Evolutionary conservation across 2,888 invertebrate species (phyloP).

Genomic region (Abrostola triplasia): DNA sequence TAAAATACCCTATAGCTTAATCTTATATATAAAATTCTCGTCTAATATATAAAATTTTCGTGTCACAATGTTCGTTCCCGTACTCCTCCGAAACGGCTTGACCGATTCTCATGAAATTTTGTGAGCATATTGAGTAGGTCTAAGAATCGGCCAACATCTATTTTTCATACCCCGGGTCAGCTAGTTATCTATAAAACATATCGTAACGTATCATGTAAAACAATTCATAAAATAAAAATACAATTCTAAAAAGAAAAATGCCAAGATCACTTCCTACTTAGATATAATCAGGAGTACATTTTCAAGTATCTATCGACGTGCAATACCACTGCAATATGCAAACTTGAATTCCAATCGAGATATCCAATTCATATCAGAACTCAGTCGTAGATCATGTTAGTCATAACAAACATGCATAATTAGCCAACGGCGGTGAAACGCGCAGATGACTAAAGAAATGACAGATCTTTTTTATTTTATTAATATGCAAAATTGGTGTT

Average conservation of each 20-base stretch:
- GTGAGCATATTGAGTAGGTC: too few species aligned
- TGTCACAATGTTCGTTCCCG: too few species aligned
- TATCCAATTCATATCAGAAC: slow-evolving; percentile 36
- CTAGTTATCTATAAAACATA: too few species aligned
- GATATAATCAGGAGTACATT: slow-evolving; percentile 5
- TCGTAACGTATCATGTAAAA: too few species aligned
- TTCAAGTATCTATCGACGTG: slow-evolving; percentile 5
- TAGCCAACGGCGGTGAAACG: slow-evolving; percentile 45
- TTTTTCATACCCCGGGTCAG: too few species aligned
- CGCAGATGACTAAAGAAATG: slow-evolving; percentile 59
- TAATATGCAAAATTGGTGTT: slow-evolving; percentile 48
- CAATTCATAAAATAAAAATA: background rate
- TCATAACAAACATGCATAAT: slow-evolving; percentile 49
- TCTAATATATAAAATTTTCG: too few species aligned
- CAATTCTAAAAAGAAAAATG: background rate
- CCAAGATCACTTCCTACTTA: background rate
- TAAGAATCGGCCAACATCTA: too few species aligned
- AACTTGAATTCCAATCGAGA: slow-evolving; percentile 26
- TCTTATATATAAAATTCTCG: too few species aligned
- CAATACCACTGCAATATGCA: slow-evolving; percentile 3
- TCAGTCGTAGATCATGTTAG: slow-evolving; percentile 31
- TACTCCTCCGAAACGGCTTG: too few species aligned
- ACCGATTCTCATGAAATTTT: too few species aligned
- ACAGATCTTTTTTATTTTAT: slow-evolving; percentile 52
- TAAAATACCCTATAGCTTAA: too few species aligned